phyloP scores from a whole-genome alignment of 2,113 vertebrate species.

The Antigone vipio region DNA sequence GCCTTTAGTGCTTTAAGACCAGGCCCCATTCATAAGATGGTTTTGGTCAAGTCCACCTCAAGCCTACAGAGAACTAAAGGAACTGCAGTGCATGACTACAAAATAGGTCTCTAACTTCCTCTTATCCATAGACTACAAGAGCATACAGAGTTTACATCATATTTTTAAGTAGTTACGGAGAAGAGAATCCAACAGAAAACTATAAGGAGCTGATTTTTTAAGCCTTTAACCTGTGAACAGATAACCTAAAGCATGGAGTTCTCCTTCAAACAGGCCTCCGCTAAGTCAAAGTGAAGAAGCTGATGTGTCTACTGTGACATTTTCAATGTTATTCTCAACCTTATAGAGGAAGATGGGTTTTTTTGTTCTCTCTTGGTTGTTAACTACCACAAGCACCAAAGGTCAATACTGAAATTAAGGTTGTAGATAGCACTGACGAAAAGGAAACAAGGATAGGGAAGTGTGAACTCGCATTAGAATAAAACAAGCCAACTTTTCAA shows the following conservation, averaged over 20 bases:
- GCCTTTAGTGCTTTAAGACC: background rate
- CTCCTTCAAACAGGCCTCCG: conserved; percentile 34
- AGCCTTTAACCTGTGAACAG: background rate
- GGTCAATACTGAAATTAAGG: background rate
- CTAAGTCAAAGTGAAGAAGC: background rate
- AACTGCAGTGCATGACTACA: background rate
- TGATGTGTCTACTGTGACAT: background rate
- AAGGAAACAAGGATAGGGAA: background rate
- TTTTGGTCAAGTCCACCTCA: background rate
- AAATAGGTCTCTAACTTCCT: background rate
- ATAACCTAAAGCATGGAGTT: background rate
- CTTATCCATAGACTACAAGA: background rate
- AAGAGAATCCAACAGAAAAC: background rate
- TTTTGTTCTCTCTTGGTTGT: background rate
- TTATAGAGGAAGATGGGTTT: background rate
- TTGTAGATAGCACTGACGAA: background rate
- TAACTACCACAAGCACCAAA: background rate
- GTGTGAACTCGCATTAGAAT: background rate
- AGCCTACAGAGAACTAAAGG: background rate
- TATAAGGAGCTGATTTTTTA: background rate
- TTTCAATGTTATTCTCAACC: conserved; percentile 34
- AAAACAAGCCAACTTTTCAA: background rate
- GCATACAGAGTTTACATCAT: rapidly evolving
- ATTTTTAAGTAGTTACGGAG: background rate
- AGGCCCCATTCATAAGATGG: background rate